Conservation (phyloP, 2,113 vertebrate species). For the Sisor rabdophorus region DNA sequence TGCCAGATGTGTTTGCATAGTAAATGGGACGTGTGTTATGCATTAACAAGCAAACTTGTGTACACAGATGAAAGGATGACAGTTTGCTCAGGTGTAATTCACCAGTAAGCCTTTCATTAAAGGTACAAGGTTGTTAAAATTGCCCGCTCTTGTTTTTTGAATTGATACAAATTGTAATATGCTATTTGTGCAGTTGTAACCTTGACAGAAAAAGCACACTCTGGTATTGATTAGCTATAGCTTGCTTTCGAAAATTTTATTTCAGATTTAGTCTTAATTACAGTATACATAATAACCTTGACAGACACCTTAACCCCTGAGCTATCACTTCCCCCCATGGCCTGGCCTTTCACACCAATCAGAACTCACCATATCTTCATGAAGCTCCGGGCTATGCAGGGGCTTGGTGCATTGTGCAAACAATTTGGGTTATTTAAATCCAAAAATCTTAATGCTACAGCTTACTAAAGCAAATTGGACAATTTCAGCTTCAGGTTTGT, state of each 20-base stretch:
- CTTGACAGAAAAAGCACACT: not conserved
- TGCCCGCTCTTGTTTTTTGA: not conserved
- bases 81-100: constrained; percentile 37
- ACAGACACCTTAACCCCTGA: too few relatives aligned
- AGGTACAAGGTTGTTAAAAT: constrained; percentile 13
- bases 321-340: too few relatives aligned
- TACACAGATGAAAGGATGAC: constrained; percentile 18
- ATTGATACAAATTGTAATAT: constrained; percentile 9
- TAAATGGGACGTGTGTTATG: constrained; percentile 41
- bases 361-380: too few relatives aligned
- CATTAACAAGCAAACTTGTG: constrained; percentile 36
- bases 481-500: too few relatives aligned
- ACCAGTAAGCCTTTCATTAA: constrained; percentile 8
- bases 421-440: too few relatives aligned
- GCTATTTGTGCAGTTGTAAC: not conserved
- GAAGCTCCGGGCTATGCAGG: too few relatives aligned
- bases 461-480: too few relatives aligned
- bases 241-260: not conserved
- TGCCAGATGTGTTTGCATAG: constrained; percentile 46
- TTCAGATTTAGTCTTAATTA: too few relatives aligned
- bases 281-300: too few relatives aligned
- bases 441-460: too few relatives aligned
- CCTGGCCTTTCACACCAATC: too few relatives aligned
- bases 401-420: too few relatives aligned
- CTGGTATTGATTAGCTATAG: not conserved